Evolutionary conservation across 2,888 invertebrate genomes (phyloP).

Genomic region (Coelogynopora nodosa): DNA sequence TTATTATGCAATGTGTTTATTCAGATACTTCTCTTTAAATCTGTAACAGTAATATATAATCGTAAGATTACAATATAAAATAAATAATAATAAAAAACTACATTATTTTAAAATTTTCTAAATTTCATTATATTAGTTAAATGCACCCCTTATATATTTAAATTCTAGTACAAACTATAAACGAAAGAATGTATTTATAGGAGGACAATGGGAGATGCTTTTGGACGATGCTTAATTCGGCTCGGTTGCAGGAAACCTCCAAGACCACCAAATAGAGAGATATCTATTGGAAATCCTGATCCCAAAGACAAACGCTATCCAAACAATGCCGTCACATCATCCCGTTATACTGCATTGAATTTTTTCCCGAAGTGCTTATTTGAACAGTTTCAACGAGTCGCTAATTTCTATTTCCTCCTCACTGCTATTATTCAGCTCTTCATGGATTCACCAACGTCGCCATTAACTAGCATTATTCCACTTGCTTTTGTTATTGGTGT

Average conservation of each 20-base stretch:
- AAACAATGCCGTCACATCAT: conserved; percentile 63
- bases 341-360: conserved; percentile 73
- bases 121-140: too few relatives aligned
- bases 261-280: background rate
- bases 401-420: conserved; percentile 78
- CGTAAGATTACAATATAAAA: too few relatives aligned
- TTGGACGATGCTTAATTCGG: background rate
- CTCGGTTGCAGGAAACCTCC: background rate
- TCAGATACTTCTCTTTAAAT: too few relatives aligned
- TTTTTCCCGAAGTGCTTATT: conserved; percentile 77
- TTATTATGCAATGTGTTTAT: too few relatives aligned
- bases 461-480: conserved; percentile 70
- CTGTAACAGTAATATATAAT: too few relatives aligned
- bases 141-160: too few relatives aligned
- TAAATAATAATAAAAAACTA: too few relatives aligned
- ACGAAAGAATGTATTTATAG: too few relatives aligned
- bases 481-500: conserved; percentile 74
- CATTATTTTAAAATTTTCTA: too few relatives aligned
- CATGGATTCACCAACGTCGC: conserved; percentile 68
- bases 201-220: background rate
- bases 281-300: background rate
- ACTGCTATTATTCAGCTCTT: conserved; percentile 69
- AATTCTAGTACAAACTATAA: too few relatives aligned
- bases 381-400: conserved; percentile 77
- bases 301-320: conserved; percentile 53